A percentile compares a stretch with the other conserved stretches of the same genome.
These are phyloP conservation scores for Pachyseris speciosa DNA, from an alignment of 64 coral and sea anemone species.

Conservation along the genomic window DNA sequence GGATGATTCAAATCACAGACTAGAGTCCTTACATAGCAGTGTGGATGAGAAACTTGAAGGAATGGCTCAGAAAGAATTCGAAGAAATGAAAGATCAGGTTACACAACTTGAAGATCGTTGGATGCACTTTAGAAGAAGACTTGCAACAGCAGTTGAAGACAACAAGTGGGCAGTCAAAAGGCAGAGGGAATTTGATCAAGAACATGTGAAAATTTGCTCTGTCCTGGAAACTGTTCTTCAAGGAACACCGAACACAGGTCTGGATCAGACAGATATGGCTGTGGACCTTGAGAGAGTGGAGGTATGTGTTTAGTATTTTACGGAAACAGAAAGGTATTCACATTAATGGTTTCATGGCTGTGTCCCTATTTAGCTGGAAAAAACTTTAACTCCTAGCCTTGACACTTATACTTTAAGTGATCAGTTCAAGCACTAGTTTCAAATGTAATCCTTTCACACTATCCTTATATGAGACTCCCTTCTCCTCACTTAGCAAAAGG, in stretches of 20 bases:
- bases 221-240: conserved; percentile 22
- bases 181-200: conserved; percentile 45
- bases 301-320: background rate
- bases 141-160: conserved; percentile 1
- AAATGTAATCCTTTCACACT: too few species aligned
- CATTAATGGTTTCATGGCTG: background rate
- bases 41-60: conserved; percentile 29
- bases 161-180: conserved; percentile 9
- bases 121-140: background rate
- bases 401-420: too few species aligned
- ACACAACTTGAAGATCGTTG: conserved; percentile 52
- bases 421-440: too few species aligned
- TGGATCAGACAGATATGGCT: conserved; percentile 33
- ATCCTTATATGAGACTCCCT: too few species aligned
- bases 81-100: conserved; percentile 51
- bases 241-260: conserved; percentile 10
- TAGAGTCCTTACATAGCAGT: conserved; percentile 30
- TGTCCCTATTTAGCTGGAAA: too few species aligned
- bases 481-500: too few species aligned
- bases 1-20: conserved; percentile 25
- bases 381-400: too few species aligned
- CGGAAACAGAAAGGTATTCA: background rate
- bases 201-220: conserved; percentile 18
- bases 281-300: conserved; percentile 21
- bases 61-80: conserved; percentile 20